Evolutionary conservation across 2,797 vertebrate genomes (phyloP).

Genomic region (Microctenopoma lineatum): DNA sequence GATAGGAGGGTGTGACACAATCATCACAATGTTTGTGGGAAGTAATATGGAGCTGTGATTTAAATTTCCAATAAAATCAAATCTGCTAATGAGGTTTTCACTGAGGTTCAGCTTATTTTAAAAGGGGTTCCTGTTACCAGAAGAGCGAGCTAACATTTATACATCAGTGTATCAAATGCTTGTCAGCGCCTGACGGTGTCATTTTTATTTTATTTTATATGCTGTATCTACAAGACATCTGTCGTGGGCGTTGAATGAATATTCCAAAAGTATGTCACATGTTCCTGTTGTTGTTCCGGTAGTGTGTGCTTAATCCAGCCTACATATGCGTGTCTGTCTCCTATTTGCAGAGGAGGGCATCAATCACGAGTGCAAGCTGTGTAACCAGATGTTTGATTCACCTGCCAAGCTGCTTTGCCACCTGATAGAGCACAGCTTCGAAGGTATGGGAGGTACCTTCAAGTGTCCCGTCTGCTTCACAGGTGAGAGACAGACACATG

Average conservation of each 20-base stretch:
- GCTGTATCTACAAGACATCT: conserved; percentile 13
- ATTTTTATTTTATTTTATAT: background rate
- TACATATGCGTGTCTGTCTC: conserved; percentile 70
- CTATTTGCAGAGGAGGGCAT: conserved; percentile 99
- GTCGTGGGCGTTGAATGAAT: conserved; percentile 26
- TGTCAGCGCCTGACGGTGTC: background rate
- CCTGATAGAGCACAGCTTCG: conserved; percentile 99
- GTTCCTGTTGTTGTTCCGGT: conserved; percentile 72
- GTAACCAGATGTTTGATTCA: conserved; percentile 99
- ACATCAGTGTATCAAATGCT: background rate
- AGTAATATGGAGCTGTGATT: background rate
- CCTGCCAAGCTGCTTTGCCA: conserved; percentile 99
- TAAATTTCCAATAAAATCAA: conserved; percentile 9
- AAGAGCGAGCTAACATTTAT: no score
- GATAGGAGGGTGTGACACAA: conserved; percentile 15
- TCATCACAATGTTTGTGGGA: background rate
- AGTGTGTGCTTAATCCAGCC: conserved; percentile 45
- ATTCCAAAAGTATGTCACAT: conserved; percentile 80
- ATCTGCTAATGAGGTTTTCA: background rate
- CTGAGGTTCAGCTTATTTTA: background rate
- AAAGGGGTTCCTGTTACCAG: background rate
- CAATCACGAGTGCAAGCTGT: conserved; percentile 99
- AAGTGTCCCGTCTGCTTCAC: conserved; percentile 99
- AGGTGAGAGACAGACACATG: conserved; percentile 86
- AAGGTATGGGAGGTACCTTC: conserved; percentile 99